Evolutionary conservation across 2,113 vertebrate genomes (phyloP).

Genomic region (Epinephelus lanceolatus): DNA sequence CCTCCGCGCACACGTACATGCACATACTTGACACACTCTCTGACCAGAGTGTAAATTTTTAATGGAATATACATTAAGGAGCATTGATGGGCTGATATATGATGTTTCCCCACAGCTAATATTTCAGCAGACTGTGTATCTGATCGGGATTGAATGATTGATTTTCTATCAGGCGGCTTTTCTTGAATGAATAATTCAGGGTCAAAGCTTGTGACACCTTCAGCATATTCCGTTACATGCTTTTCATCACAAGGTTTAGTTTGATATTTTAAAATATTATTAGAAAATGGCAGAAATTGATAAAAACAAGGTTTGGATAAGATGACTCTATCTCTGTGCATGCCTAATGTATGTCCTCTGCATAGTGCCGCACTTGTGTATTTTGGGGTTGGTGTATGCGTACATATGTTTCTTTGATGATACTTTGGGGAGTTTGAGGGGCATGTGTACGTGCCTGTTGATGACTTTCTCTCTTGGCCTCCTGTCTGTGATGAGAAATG

Average conservation of each 20-base stretch:
- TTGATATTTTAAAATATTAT: conserved; percentile 52
- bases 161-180: conserved; percentile 80
- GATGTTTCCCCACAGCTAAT: conserved; percentile 76
- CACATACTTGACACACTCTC: conserved; percentile 40
- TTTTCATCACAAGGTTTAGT: conserved; percentile 42
- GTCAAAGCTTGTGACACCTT: conserved; percentile 77
- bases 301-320: conserved; percentile 8
- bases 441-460: conserved; percentile 38
- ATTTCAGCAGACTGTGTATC: conserved; percentile 78
- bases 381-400: background rate
- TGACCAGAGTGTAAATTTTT: conserved; percentile 77
- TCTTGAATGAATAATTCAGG: conserved; percentile 83
- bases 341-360: conserved; percentile 1
- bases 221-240: conserved; percentile 75
- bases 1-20: background rate
- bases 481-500: conserved; percentile 75
- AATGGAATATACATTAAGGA: conserved; percentile 86
- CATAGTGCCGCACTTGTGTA: background rate
- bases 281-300: conserved; percentile 38
- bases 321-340: background rate
- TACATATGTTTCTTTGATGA: conserved; percentile 6
- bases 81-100: conserved; percentile 72
- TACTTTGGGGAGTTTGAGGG: conserved; percentile 9
- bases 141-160: conserved; percentile 78
- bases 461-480: conserved; percentile 80